Evolutionary conservation across 2,797 vertebrate genomes (phyloP), one percentile per base, ranked within the genome.

Genomic region (Rhabdomys pumilio): DNA sequence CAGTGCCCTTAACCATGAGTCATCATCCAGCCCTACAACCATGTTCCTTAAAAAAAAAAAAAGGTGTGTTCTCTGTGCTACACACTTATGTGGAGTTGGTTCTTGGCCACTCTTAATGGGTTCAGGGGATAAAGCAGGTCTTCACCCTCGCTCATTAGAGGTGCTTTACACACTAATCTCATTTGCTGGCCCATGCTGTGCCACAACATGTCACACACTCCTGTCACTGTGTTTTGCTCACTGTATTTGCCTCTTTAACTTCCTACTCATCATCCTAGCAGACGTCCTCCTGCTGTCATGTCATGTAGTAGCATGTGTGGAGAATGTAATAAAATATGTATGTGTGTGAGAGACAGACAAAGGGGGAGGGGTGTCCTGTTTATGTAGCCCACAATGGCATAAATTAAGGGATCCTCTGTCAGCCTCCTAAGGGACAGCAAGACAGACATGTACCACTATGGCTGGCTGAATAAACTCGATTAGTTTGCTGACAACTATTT

Each of bases 401-500:
- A 72, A 72, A 17, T 15, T 26, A 55, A n/a, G 24, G 14, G 15
- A 31, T 19, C 67, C 24, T 72, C 85, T 14, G n/a, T 41, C 53
- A 75, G 85, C 69, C 50, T 57, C 67, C n/a, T 41, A 7, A 2
- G 26, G 57, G 69, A 38, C 34, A 59, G 53, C 22, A 88, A 41
- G n/a, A 73, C 50, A 57, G 34, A 20, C 34, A 15, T 29, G 65
- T 55, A 87, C n/a, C 9, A 20, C 26, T 73, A 7, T 19, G 14
- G 34, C 67, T 57, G 34, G 34, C 22, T 72, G 22, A 67, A 55
- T 77, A 53, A 91, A 93, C 63, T 94, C 79, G 76, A 79, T 26
- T 82, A 44, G 11, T 86, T 85, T 95, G 50, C 67, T 73, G 87
- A 89, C 6, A 73, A 76, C 69, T 41, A 95, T 76, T 94, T n/a